phyloP scores from a whole-genome alignment of 2,888 invertebrate genomes.

The Pachydiplax longipennis region DNA sequence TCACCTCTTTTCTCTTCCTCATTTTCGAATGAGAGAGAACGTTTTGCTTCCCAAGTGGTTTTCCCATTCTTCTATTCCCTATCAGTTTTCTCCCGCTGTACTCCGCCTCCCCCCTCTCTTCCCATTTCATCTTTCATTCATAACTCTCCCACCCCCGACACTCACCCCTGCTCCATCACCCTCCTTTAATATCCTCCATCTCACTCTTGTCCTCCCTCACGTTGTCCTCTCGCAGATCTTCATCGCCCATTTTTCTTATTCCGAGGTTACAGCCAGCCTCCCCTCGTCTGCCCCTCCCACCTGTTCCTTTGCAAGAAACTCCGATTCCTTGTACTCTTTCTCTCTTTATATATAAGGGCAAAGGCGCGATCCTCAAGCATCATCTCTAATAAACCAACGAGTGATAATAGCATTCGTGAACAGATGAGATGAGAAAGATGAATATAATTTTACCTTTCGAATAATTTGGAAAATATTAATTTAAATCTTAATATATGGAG shows the following conservation, averaged over 20 bases:
- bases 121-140: not conserved
- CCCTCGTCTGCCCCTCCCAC: not conserved
- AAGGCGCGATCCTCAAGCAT: too few relatives aligned
- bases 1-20: not conserved
- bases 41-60: not conserved
- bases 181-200: not conserved
- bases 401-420: too few relatives aligned
- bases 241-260: slow-evolving; percentile 6
- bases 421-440: too few relatives aligned
- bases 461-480: too few relatives aligned
- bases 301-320: not conserved
- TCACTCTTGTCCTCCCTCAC: not conserved
- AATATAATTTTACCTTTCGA: too few relatives aligned
- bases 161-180: not conserved
- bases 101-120: not conserved
- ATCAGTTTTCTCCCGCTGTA: not conserved
- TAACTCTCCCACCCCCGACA: not conserved
- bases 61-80: not conserved
- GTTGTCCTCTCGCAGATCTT: not conserved
- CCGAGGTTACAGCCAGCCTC: not conserved
- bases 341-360: not conserved
- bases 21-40: not conserved
- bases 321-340: not conserved
- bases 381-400: too few relatives aligned
- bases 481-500: too few relatives aligned